phyloP scores from a whole-genome alignment of 1,140 invertebrate species.

The Drosophila nigrodunni region DNA sequence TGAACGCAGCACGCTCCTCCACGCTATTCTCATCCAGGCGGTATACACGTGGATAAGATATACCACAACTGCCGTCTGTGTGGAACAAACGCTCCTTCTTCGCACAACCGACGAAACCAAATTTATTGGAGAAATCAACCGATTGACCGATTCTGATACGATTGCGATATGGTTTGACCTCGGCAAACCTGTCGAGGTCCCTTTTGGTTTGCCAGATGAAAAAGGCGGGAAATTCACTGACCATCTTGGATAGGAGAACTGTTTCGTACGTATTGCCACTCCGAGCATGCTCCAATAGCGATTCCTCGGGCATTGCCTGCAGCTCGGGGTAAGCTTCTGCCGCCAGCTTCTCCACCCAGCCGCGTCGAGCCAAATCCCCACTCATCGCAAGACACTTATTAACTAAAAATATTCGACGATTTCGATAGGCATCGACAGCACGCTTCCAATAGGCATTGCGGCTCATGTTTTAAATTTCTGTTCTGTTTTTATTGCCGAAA shows the following conservation, averaged over 20 bases:
- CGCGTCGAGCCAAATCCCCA: slow-evolving; percentile 86
- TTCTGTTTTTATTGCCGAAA: no score
- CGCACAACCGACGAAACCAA: slow-evolving; percentile 87
- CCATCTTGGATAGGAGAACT: slow-evolving; percentile 86
- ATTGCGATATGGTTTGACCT: slow-evolving; percentile 85
- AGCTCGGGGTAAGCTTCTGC: slow-evolving; percentile 68
- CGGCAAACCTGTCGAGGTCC: slow-evolving; percentile 72
- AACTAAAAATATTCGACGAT: slow-evolving; percentile 77
- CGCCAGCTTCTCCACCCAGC: slow-evolving; percentile 87
- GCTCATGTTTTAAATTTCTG: slow-evolving; percentile 34
- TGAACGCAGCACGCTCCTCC: slow-evolving; percentile 85
- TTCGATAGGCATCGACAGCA: slow-evolving; percentile 80
- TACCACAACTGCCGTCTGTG: slow-evolving; percentile 86
- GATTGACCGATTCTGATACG: slow-evolving; percentile 85
- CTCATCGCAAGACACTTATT: slow-evolving; percentile 75
- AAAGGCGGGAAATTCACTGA: slow-evolving; percentile 86
- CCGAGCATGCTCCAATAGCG: slow-evolving; percentile 70
- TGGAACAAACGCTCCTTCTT: slow-evolving; percentile 87
- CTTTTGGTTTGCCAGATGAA: slow-evolving; percentile 86
- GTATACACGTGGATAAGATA: slow-evolving; percentile 87
- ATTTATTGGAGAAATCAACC: slow-evolving; percentile 87
- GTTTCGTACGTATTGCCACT: slow-evolving; percentile 76
- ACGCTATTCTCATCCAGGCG: slow-evolving; percentile 83
- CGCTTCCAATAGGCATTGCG: slow-evolving; percentile 65
- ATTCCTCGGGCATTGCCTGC: slow-evolving; percentile 78